These are phyloP conservation scores for Holcopasites calliopsidis DNA, from an alignment of 1,140 invertebrate species.

Conservation along the genomic window DNA sequence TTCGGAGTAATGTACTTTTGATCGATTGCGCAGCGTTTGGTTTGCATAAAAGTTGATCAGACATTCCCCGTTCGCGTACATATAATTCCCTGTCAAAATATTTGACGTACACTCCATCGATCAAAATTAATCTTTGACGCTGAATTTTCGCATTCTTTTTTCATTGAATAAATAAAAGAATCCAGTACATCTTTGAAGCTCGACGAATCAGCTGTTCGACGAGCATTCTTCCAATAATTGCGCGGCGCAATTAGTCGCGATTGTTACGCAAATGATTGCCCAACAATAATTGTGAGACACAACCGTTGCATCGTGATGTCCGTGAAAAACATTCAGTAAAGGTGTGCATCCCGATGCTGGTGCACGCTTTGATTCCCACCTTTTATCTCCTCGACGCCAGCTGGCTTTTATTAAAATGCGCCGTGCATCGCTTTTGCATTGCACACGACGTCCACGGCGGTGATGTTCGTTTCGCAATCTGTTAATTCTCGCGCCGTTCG, in stretches of 20 bases:
- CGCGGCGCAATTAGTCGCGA: too few relatives aligned
- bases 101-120: too few relatives aligned
- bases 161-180: background rate
- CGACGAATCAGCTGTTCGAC: background rate
- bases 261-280: background rate
- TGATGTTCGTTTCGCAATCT: slow-evolving; percentile 1
- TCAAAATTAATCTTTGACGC: too few relatives aligned
- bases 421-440: background rate
- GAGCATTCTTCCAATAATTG: background rate
- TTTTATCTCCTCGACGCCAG: background rate
- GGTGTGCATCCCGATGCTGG: too few relatives aligned
- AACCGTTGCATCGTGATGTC: too few relatives aligned
- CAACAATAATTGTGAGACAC: background rate
- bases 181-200: background rate
- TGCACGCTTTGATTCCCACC: background rate
- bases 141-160: too few relatives aligned
- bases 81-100: too few relatives aligned
- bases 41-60: too few relatives aligned
- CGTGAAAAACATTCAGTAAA: too few relatives aligned
- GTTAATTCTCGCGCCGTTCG: background rate
- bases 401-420: slow-evolving; percentile 6
- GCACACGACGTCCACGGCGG: background rate
- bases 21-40: too few relatives aligned
- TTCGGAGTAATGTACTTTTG: too few relatives aligned
- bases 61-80: too few relatives aligned